phyloP scores from a whole-genome alignment of 2,888 invertebrate genomes.

The Aporophyla lueneburgensis region DNA sequence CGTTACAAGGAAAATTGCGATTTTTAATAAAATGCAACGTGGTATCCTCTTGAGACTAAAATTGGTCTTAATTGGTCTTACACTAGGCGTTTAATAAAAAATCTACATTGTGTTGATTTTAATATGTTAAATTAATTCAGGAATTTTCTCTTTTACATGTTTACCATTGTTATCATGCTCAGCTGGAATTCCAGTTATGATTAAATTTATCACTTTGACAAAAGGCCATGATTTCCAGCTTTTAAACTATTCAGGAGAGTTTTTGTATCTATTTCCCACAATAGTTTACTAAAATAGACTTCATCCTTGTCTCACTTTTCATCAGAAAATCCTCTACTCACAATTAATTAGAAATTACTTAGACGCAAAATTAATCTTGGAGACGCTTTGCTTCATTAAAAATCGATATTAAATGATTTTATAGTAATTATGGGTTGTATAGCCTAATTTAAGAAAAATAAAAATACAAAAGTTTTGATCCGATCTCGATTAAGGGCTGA shows the following conservation, averaged over 20 bases:
- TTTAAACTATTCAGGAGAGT: too few species aligned
- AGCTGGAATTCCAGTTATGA: background rate
- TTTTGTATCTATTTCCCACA: background rate
- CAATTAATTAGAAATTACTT: background rate
- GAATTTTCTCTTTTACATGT: background rate
- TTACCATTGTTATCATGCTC: background rate
- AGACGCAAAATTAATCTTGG: background rate
- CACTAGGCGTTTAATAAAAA: slow-evolving; percentile 3
- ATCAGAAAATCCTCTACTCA: background rate
- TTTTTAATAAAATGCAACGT: slow-evolving; percentile 60
- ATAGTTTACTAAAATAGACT: background rate
- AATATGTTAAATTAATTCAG: background rate
- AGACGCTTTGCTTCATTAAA: background rate
- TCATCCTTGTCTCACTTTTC: background rate
- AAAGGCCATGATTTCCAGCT: background rate
- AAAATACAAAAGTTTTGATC: slow-evolving; percentile 32
- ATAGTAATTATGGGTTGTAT: slow-evolving; percentile 11
- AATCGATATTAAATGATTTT: background rate
- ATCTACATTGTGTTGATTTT: background rate
- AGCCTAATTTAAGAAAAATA: slow-evolving; percentile 27
- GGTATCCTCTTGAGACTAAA: slow-evolving; percentile 25
- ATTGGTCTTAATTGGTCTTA: slow-evolving; percentile 19
- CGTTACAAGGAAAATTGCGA: slow-evolving; percentile 55
- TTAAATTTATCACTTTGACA: background rate
- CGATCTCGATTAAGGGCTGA: slow-evolving; percentile 34